Evolutionary conservation across 2,888 invertebrate genomes (phyloP).

Genomic region (Protodeltote pygarga): DNA sequence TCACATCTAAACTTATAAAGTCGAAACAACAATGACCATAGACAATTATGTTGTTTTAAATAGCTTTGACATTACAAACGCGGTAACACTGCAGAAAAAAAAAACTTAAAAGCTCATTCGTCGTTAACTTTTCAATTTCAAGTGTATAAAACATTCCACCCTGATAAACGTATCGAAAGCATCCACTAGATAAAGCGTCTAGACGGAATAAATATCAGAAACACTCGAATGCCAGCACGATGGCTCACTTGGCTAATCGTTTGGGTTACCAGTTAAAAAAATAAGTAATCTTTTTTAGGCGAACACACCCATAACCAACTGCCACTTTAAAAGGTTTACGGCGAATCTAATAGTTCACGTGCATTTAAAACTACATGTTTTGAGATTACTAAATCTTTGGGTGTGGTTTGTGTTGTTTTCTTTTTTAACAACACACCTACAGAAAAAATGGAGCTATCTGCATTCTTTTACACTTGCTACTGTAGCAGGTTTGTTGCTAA

Average conservation of each 20-base stretch:
- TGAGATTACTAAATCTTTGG: conserved; percentile 64
- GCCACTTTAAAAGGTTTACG: conserved; percentile 78
- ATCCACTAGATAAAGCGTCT: conserved; percentile 79
- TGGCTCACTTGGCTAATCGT: conserved; percentile 86
- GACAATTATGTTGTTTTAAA: conserved; percentile 32
- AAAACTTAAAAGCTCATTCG: conserved; percentile 63
- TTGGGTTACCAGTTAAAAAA: conserved; percentile 68
- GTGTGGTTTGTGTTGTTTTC: conserved; percentile 59
- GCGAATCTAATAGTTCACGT: conserved; percentile 80
- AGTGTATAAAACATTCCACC: conserved; percentile 81
- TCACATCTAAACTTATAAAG: neutral
- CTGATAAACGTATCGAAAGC: conserved; percentile 77
- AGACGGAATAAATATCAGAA: conserved; percentile 82
- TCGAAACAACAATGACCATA: conserved; percentile 3
- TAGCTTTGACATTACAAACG: conserved; percentile 20
- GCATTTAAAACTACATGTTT: conserved; percentile 69
- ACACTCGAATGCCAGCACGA: conserved; percentile 82
- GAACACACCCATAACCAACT: conserved; percentile 72
- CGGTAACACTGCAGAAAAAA: conserved; percentile 42
- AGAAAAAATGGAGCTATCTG: conserved; percentile 16
- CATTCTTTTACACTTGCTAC: conserved; percentile 19
- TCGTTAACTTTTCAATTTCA: conserved; percentile 66
- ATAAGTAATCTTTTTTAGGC: conserved; percentile 64
- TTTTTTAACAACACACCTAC: conserved; percentile 8
- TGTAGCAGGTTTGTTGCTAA: neutral